Conservation (phyloP, 1,140 invertebrate species). For the Zaprionus camerounensis region DNA sequence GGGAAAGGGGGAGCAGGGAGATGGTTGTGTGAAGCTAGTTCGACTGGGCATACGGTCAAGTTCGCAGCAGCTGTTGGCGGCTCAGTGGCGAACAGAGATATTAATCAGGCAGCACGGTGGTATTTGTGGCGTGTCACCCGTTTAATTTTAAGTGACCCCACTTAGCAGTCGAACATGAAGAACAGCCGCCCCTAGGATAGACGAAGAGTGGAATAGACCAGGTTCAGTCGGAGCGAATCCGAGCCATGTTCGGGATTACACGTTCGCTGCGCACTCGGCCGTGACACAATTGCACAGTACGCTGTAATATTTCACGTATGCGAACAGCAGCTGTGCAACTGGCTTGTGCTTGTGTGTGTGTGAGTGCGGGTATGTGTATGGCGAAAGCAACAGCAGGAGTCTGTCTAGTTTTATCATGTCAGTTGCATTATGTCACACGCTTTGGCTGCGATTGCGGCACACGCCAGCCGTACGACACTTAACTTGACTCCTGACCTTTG, state of each 20-base stretch:
- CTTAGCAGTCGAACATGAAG: slow-evolving; percentile 18
- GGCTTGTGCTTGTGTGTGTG: neutral
- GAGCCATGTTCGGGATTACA: slow-evolving; percentile 26
- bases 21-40: no score
- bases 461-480: slow-evolving; percentile 21
- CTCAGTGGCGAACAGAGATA: slow-evolving; percentile 29
- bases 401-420: slow-evolving; percentile 30
- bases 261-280: slow-evolving; percentile 13
- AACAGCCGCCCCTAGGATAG: no score
- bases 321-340: neutral
- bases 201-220: neutral
- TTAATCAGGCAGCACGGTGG: slow-evolving; percentile 46
- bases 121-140: slow-evolving; percentile 28
- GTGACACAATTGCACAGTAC: slow-evolving; percentile 26
- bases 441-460: slow-evolving; percentile 16
- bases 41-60: slow-evolving; percentile 31
- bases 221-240: neutral
- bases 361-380: neutral
- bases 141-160: slow-evolving; percentile 51
- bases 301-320: slow-evolving; percentile 18
- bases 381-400: slow-evolving; percentile 4
- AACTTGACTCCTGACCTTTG: slow-evolving; percentile 37
- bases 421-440: slow-evolving; percentile 35
- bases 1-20: neutral
- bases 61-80: slow-evolving; percentile 11